Conservation (phyloP, 2,113 vertebrate species). For the Oreotrochilus melanogaster region DNA sequence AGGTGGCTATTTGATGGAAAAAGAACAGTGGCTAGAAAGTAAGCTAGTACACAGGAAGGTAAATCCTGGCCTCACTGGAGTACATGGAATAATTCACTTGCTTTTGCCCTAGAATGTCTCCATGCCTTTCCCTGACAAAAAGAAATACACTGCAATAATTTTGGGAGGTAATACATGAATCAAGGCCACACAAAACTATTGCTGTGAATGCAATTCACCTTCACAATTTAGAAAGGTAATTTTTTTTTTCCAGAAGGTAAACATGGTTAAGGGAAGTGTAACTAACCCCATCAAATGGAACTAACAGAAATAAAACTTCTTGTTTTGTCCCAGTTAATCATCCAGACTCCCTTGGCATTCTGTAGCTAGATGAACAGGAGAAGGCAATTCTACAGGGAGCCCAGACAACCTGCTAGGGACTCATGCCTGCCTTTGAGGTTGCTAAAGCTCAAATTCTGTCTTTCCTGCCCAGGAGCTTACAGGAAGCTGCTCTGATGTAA, state of each 20-base stretch:
- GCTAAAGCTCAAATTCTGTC: not conserved
- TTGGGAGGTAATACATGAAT: not conserved
- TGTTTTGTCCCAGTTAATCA: not conserved
- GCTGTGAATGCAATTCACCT: not conserved
- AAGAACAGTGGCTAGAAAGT: not conserved
- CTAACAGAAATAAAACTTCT: not conserved
- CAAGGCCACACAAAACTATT: not conserved
- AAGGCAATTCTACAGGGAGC: not conserved
- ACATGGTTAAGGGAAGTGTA: not conserved
- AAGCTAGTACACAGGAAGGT: not conserved
- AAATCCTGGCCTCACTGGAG: not conserved
- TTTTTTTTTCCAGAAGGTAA: not conserved
- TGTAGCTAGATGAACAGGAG: not conserved
- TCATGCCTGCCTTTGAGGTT: fast-evolving
- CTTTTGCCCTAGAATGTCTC: not conserved
- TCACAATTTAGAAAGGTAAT: not conserved
- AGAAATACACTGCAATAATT: not conserved
- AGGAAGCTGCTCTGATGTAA: not conserved
- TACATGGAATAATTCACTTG: not conserved
- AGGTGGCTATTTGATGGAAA: not conserved
- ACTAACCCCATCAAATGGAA: not conserved
- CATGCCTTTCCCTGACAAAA: not conserved
- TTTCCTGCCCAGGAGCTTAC: not conserved
- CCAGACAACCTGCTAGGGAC: not conserved
- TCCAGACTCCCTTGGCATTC: not conserved